Evolutionary conservation across 1,140 invertebrate genomes (phyloP).

Genomic region (Procambarus virginalis): DNA sequence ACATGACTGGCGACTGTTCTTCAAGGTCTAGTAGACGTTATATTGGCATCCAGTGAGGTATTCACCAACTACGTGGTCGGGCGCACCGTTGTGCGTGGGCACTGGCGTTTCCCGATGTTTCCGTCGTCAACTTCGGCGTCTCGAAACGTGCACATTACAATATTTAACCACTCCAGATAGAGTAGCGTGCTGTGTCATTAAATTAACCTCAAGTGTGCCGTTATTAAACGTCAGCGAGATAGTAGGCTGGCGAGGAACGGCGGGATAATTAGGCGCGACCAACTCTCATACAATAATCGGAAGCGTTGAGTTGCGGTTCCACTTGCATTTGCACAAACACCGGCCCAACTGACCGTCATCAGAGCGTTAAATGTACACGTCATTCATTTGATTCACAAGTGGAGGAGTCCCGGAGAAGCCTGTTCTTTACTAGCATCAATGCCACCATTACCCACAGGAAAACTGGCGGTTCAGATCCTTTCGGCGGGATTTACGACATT

Average conservation of each 20-base stretch:
- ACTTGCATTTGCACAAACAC: constrained; percentile 57
- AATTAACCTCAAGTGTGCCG: background rate
- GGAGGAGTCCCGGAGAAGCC: constrained; percentile 2
- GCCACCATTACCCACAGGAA: constrained; percentile 35
- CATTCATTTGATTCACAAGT: constrained; percentile 56
- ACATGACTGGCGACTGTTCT: no score
- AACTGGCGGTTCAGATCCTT: constrained; percentile 28
- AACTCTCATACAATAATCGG: background rate
- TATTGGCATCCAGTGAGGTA: constrained; percentile 39
- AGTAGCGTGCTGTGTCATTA: background rate
- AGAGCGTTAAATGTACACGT: constrained; percentile 63
- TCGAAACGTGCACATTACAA: background rate
- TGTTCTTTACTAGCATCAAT: constrained; percentile 38
- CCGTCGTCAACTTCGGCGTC: background rate
- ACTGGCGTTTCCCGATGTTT: background rate
- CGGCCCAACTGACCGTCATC: constrained; percentile 41
- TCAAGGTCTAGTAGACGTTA: background rate
- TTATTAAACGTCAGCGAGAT: background rate
- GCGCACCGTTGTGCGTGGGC: constrained; percentile 42
- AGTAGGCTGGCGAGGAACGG: background rate
- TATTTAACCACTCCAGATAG: background rate
- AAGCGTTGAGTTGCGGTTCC: constrained; percentile 41
- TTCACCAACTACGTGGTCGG: constrained; percentile 28
- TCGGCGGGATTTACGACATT: constrained; percentile 12
- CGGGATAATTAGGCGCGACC: background rate